phyloP scores from a whole-genome alignment of 2,113 vertebrate species.

The Clarias batrachus region DNA sequence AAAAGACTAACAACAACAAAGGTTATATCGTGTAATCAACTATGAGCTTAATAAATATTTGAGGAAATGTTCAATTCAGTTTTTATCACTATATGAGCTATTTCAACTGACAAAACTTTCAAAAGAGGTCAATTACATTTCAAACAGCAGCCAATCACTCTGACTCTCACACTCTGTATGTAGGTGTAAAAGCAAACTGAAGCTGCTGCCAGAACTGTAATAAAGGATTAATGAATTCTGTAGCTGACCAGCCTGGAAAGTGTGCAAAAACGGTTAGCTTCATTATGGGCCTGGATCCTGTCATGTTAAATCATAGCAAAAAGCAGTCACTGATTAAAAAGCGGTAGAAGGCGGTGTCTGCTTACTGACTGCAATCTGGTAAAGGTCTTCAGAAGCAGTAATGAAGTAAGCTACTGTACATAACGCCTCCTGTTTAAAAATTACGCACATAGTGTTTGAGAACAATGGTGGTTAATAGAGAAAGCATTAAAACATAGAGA shows the following conservation, averaged over 20 bases:
- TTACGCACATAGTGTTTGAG: background rate
- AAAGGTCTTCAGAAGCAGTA: background rate
- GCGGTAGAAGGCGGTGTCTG: background rate
- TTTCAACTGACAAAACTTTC: background rate
- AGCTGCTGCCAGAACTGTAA: slow-evolving; percentile 11
- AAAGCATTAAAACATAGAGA: background rate
- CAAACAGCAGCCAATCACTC: background rate
- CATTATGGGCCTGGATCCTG: background rate
- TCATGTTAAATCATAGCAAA: background rate
- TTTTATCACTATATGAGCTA: background rate
- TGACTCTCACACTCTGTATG: background rate
- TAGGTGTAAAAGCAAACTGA: background rate
- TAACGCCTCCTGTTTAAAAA: background rate
- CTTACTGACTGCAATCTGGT: slow-evolving; percentile 8
- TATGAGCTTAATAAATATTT: background rate
- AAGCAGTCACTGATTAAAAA: background rate
- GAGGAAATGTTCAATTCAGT: background rate
- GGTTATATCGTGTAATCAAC: background rate
- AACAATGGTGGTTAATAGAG: background rate
- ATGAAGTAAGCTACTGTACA: background rate
- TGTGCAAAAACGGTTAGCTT: background rate
- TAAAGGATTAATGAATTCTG: slow-evolving; percentile 18
- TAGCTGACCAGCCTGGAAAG: slow-evolving; percentile 25
- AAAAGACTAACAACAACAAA: too few species aligned
- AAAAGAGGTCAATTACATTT: background rate